Base-by-base conservation (phyloP, 1,140 invertebrate genomes). In the Oryctes rhinoceros region DNA sequence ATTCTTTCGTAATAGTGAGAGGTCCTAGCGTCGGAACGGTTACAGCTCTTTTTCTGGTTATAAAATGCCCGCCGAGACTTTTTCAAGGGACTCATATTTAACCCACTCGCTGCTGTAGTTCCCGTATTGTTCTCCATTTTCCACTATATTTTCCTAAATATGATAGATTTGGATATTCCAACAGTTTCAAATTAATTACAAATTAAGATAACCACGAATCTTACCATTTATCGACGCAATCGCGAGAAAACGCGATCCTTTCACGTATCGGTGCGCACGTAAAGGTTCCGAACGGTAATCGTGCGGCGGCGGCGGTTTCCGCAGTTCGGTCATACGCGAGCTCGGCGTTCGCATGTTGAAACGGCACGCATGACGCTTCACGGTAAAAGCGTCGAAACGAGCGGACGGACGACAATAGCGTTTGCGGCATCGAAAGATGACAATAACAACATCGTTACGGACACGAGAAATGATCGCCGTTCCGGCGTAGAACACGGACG, bases 341-440 rank as follows among this genome's bases (percentile, higher is more conserved):
- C 39, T 44, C 39, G 39, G 39, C 65, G n/a, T 4, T 67, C 65
- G 65, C 65, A 67, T 67, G 65, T 67, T 18, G 6, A 18, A 35
- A 67, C 18, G 30, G 65, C 20, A 67, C 65, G 65, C 65, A 67
- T 67, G 65, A 67, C 65, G 65, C 65, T 67, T 67, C 65, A 67
- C 65, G 65, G 7, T 67, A 67, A 67, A 18, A 67, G 65, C 65
- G 65, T 13, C 10, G n/a, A 67, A 67, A 67, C 53, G 53, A 15
- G 9, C 53, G 53, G 20, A 67, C 65, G 65, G n/a, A 67, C 24
- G 65, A 67, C 20, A 67, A 67, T 67, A 67, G 18, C 65, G 65
- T 67, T 53, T 67, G 65, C 65, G 1, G 24, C 65, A 67, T 67
- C 65, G 65, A 67, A 67, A 67, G 49, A 67, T 35, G 65, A 67